These are phyloP conservation scores for Pleuronectes platessa DNA, from an alignment of 2,113 vertebrate genomes.

Conservation along the genomic window DNA sequence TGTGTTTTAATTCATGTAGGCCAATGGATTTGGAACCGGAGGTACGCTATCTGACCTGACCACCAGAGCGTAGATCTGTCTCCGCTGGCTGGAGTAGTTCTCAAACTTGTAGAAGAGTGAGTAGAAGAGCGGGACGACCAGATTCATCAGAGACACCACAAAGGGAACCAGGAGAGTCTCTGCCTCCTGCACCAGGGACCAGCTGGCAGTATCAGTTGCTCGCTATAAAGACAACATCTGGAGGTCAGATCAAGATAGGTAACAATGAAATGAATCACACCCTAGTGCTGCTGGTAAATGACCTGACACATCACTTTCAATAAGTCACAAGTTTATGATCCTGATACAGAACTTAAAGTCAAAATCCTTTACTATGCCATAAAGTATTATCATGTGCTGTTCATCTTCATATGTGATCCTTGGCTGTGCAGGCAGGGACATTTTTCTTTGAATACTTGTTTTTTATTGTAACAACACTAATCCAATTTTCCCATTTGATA, in stretches of 20 bases:
- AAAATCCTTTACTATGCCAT: not conserved
- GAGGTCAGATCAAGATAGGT: constrained; percentile 6
- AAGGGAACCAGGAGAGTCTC: constrained; percentile 88
- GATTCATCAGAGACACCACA: constrained; percentile 87
- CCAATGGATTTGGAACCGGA: too few relatives aligned
- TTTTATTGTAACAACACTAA: not conserved
- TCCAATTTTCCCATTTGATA: not conserved
- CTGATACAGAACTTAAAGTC: not conserved
- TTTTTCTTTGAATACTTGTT: not conserved
- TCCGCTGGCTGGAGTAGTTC: constrained; percentile 84
- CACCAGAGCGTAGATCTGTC: constrained; percentile 86
- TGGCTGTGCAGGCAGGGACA: not conserved
- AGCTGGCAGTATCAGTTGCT: constrained; percentile 15
- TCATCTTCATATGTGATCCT: not conserved
- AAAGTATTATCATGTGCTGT: not conserved
- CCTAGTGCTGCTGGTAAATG: not conserved
- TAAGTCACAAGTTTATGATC: constrained; percentile 2
- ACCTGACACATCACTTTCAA: not conserved
- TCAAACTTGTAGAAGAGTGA: constrained; percentile 89
- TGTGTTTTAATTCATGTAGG: too few relatives aligned
- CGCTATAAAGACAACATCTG: constrained; percentile 30
- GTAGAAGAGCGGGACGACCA: constrained; percentile 87
- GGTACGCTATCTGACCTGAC: constrained; percentile 81
- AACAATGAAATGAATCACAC: not conserved
- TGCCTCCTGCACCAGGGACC: constrained; percentile 75